Conservation (phyloP, 2,888 invertebrate species). For the Mythimna loreyi region DNA sequence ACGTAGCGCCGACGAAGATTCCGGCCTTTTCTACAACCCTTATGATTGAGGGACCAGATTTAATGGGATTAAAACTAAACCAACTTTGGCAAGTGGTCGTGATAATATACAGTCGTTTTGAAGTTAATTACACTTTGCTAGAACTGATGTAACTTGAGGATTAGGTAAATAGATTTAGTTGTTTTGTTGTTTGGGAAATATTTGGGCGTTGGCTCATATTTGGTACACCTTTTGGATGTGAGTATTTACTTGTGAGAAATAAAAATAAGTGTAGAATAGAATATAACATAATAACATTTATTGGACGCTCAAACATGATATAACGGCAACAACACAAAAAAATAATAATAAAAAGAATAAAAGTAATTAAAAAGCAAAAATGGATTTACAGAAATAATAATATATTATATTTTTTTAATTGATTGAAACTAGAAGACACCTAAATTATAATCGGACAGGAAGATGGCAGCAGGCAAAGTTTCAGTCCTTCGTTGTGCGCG, state of each 20-base stretch:
- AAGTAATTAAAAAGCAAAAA: neutral
- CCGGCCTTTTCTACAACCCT: conserved; percentile 58
- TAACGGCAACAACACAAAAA: too few relatives aligned
- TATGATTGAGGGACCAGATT: conserved; percentile 65
- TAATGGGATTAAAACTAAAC: conserved; percentile 65
- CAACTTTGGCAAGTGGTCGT: conserved; percentile 37
- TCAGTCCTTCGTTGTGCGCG: too few relatives aligned
- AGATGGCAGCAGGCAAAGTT: too few relatives aligned
- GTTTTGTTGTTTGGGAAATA: conserved; percentile 42
- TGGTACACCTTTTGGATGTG: neutral
- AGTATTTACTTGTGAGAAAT: neutral
- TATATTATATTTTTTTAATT: too few relatives aligned
- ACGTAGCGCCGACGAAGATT: conserved; percentile 58
- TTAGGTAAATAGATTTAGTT: conserved; percentile 54
- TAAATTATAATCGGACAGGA: too few relatives aligned
- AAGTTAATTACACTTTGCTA: conserved; percentile 54
- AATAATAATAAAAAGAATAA: neutral
- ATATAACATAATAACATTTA: too few relatives aligned
- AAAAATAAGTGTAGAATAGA: too few relatives aligned
- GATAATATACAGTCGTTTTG: conserved; percentile 51
- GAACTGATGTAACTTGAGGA: conserved; percentile 46
- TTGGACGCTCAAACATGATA: too few relatives aligned
- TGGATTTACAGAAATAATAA: neutral
- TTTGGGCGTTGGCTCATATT: conserved; percentile 21
- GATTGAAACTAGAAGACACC: too few relatives aligned